Conservation (phyloP, 2,888 invertebrate species). For the Priocnemis perturbator region DNA sequence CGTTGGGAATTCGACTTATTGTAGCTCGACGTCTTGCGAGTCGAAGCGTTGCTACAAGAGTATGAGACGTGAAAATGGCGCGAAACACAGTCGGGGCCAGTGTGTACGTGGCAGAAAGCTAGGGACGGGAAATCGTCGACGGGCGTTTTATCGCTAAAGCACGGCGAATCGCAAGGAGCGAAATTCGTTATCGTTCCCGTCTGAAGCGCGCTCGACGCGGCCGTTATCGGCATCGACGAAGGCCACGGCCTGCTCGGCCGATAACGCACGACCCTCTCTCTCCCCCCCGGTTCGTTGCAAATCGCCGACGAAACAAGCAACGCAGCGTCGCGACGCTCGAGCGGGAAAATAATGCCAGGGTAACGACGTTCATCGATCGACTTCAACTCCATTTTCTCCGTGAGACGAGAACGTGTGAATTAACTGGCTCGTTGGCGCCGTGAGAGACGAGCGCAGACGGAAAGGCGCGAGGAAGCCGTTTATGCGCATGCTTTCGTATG, state of each 20-base stretch:
- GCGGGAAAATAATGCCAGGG: background rate
- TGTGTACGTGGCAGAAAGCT: no score
- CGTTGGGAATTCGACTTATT: no score
- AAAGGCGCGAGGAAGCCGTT: no score
- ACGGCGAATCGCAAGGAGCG: constrained; percentile 2
- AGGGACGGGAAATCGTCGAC: no score
- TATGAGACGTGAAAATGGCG: no score
- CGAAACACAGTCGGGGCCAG: no score
- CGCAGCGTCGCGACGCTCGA: background rate
- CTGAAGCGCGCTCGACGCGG: constrained; percentile 2
- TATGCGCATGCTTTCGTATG: no score
- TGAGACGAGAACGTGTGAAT: background rate
- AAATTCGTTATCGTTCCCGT: constrained; percentile 8
- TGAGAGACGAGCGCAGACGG: no score
- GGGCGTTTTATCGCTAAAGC: constrained; percentile 1
- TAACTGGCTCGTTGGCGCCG: background rate
- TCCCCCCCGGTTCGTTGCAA: background rate
- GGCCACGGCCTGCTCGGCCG: constrained; percentile 6
- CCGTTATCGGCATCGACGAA: constrained; percentile 11
- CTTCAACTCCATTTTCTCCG: background rate
- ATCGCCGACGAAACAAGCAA: background rate
- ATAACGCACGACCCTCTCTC: constrained; percentile 4
- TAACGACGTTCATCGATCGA: background rate
- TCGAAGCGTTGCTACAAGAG: no score
- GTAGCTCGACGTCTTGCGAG: no score